Conservation (phyloP, 1,140 invertebrate genomes). For the Homarus americanus region DNA sequence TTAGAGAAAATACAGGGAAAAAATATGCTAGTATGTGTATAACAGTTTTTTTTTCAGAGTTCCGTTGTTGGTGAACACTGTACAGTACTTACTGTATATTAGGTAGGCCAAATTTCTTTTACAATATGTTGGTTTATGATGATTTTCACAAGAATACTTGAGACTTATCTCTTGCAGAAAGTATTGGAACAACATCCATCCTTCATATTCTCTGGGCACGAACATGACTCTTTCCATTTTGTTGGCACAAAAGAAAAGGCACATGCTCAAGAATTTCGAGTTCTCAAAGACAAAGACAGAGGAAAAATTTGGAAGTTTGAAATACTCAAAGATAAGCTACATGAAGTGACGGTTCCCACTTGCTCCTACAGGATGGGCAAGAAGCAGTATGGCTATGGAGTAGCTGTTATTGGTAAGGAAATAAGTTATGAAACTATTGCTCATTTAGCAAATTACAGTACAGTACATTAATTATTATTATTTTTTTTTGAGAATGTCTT, state of each 20-base stretch:
- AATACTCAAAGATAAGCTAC: conserved; percentile 77
- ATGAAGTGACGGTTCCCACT: conserved; percentile 94
- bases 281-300: conserved; percentile 26
- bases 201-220: conserved; percentile 68
- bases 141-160: background rate
- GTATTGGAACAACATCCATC: conserved; percentile 38
- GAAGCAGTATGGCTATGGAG: conserved; percentile 89
- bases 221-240: conserved; percentile 68
- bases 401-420: conserved; percentile 87
- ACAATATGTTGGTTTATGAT: background rate
- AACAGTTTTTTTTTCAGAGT: too few relatives aligned
- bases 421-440: background rate
- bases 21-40: too few relatives aligned
- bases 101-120: too few relatives aligned
- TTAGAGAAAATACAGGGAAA: too few relatives aligned
- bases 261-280: conserved; percentile 49
- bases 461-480: too few relatives aligned
- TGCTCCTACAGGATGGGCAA: conserved; percentile 97
- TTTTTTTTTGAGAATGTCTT: too few relatives aligned
- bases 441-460: background rate
- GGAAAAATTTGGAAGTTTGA: conserved; percentile 50
- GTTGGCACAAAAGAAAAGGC: conserved; percentile 33
- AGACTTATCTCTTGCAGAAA: conserved; percentile 40
- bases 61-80: too few relatives aligned
- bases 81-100: too few relatives aligned